Evolutionary conservation across 2,113 vertebrate genomes (phyloP).

Genomic region (Pavo muticus): DNA sequence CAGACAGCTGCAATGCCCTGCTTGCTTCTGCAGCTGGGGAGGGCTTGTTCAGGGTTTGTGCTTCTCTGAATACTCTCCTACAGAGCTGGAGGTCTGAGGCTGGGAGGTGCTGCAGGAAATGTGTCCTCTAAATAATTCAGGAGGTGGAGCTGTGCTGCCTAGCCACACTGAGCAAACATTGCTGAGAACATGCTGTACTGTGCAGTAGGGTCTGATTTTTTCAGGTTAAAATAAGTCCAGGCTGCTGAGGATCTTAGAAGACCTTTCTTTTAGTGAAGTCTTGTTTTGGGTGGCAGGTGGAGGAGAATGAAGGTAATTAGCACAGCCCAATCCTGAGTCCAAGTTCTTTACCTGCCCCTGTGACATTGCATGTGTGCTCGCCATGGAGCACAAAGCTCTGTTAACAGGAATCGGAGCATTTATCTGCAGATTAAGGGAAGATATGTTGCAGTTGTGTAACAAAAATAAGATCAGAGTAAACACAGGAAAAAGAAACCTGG

Average conservation of each 20-base stretch:
- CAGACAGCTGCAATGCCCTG: not conserved
- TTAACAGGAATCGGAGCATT: not conserved
- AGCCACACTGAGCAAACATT: conserved; percentile 56
- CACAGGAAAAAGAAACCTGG: not conserved
- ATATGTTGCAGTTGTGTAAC: not conserved
- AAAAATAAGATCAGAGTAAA: not conserved
- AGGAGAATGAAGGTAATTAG: not conserved
- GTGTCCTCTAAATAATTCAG: conserved; percentile 59
- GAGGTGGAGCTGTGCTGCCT: conserved; percentile 60
- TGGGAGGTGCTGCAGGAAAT: conserved; percentile 52
- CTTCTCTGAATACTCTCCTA: not conserved
- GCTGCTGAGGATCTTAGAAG: not conserved
- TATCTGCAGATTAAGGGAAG: not conserved
- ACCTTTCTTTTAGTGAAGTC: not conserved
- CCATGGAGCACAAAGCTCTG: not conserved
- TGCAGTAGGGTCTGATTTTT: conserved; percentile 43
- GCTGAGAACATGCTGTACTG: conserved; percentile 40
- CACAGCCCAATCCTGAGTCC: not conserved
- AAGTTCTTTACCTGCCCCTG: not conserved
- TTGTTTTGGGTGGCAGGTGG: not conserved
- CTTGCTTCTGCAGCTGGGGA: not conserved
- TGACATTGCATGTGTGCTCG: not conserved
- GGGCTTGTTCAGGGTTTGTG: not conserved
- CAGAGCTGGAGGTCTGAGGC: not conserved
- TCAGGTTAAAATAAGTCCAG: conserved; percentile 41